These are phyloP conservation scores for Arctocebus calabarensis DNA, from an alignment of 2,797 vertebrate genomes.

Conservation along the genomic window DNA sequence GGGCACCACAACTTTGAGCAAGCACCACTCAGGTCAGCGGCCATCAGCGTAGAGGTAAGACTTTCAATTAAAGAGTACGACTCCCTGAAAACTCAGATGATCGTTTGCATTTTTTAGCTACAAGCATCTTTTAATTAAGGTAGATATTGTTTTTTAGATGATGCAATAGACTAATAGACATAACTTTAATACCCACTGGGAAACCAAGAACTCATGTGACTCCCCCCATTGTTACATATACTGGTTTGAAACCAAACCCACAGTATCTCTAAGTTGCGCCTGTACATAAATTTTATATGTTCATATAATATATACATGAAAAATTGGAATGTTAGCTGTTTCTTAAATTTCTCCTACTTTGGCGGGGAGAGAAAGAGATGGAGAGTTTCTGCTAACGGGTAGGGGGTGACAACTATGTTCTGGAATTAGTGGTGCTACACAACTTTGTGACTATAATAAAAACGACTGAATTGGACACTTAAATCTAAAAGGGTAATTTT, in stretches of 20 bases:
- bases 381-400: neutral
- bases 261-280: neutral
- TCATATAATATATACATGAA: neutral
- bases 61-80: neutral
- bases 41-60: neutral
- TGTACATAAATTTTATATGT: neutral
- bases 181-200: neutral
- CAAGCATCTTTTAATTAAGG: neutral
- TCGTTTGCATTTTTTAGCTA: neutral
- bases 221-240: neutral
- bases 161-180: neutral
- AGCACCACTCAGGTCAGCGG: neutral
- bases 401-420: neutral
- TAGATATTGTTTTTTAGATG: neutral
- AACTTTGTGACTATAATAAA: neutral
- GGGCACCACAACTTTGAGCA: neutral
- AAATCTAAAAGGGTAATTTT: neutral
- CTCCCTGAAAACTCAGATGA: neutral
- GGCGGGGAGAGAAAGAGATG: neutral
- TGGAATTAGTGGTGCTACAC: neutral
- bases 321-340: neutral
- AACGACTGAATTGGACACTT: neutral
- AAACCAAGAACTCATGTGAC: neutral
- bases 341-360: neutral
- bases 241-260: neutral